Evolutionary conservation across 2,113 vertebrate genomes (phyloP).

Genomic region (Trematomus loennbergii): DNA sequence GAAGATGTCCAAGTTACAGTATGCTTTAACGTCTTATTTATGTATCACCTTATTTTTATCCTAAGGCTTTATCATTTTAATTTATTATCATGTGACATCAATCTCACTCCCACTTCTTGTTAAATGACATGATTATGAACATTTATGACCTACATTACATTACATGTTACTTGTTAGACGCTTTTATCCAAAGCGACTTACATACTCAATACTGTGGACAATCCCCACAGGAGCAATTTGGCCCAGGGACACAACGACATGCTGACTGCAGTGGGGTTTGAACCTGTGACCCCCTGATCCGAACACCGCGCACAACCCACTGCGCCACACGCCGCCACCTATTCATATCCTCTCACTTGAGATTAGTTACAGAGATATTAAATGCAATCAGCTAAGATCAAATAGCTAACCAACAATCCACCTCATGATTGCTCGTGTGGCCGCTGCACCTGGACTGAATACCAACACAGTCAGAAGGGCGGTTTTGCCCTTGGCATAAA

Average conservation of each 20-base stretch:
- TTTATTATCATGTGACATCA: conserved; percentile 39
- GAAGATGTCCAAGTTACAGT: conserved; percentile 51
- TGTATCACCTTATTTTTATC: conserved; percentile 56
- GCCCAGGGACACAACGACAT: too few species aligned
- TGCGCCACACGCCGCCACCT: not conserved
- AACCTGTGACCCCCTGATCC: too few species aligned
- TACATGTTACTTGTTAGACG: too few species aligned
- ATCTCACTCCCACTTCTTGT: conserved; percentile 26
- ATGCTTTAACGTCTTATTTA: conserved; percentile 34
- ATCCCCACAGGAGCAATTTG: too few species aligned
- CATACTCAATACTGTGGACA: too few species aligned
- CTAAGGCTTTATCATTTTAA: conserved; percentile 37
- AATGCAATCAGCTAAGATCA: conserved; percentile 66
- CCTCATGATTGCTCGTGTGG: conserved; percentile 63
- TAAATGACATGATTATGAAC: conserved; percentile 54
- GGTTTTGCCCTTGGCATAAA: conserved; percentile 66
- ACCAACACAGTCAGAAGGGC: conserved; percentile 54
- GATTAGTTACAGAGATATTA: conserved; percentile 59
- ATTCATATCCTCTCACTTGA: conserved; percentile 45
- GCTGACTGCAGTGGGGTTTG: too few species aligned
- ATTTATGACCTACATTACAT: conserved; percentile 40
- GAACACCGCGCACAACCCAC: too few species aligned
- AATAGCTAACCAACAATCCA: conserved; percentile 60
- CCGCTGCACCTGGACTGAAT: conserved; percentile 57
- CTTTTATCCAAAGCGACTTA: too few species aligned